These are phyloP conservation scores for Caradrina kadenii DNA, from an alignment of 2,888 invertebrate species.

Conservation along the genomic window DNA sequence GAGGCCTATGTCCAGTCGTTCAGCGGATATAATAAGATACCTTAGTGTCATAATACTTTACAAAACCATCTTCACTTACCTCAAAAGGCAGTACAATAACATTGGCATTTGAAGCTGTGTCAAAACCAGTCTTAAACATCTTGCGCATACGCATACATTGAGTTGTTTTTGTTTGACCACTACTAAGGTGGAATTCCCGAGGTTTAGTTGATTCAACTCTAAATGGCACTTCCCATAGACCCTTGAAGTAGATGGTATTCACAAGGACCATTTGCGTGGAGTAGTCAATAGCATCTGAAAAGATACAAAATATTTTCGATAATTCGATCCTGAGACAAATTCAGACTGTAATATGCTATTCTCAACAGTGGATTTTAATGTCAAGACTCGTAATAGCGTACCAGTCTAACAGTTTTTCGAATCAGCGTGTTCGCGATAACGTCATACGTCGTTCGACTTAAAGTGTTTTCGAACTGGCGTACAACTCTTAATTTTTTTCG, in stretches of 20 bases:
- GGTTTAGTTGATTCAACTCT: slow-evolving; percentile 86
- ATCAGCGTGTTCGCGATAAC: no score
- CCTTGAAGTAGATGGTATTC: slow-evolving; percentile 94
- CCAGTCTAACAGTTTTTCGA: no score
- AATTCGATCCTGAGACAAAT: no score
- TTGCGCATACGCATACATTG: slow-evolving; percentile 92
- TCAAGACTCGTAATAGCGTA: no score
- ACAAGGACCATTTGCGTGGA: slow-evolving; percentile 91
- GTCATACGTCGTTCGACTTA: no score
- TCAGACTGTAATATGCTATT: no score
- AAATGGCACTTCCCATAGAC: slow-evolving; percentile 93
- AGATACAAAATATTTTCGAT: neutral
- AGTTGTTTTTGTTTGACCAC: slow-evolving; percentile 80
- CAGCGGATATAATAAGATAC: no score
- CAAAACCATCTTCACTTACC: slow-evolving; percentile 77
- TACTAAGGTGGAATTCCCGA: slow-evolving; percentile 88
- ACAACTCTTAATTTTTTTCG: no score
- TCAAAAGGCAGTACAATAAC: slow-evolving; percentile 92
- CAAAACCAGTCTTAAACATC: slow-evolving; percentile 88
- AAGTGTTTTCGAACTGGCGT: no score
- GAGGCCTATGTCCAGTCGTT: no score
- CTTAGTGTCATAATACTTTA: neutral
- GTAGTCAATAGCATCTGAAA: slow-evolving; percentile 86
- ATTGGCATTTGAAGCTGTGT: slow-evolving; percentile 88
- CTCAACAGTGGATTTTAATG: no score